phyloP scores from a whole-genome alignment of 2,113 vertebrate species.

The Mobula hypostoma region DNA sequence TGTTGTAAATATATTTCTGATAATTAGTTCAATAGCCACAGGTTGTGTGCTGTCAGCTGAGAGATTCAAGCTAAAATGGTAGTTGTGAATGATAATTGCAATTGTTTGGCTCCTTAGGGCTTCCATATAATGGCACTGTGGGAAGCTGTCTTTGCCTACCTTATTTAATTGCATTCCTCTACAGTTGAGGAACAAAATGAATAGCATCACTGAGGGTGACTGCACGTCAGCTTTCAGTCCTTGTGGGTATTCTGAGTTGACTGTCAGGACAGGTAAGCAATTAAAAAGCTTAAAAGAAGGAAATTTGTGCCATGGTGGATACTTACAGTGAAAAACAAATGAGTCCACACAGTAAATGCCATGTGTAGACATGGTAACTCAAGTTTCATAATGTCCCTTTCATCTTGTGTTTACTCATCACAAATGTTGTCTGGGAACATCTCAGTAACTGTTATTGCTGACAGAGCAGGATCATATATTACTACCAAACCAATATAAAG shows the following conservation, averaged over 20 bases:
- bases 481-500: not conserved
- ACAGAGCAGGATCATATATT: not conserved
- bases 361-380: not conserved
- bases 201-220: not conserved
- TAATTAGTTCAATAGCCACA: not conserved
- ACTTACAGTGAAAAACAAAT: not conserved
- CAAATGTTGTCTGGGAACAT: not conserved
- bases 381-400: not conserved
- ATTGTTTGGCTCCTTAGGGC: not conserved
- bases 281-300: not conserved
- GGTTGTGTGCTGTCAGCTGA: not conserved
- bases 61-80: not conserved
- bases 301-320: not conserved
- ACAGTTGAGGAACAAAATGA: not conserved
- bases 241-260: not conserved
- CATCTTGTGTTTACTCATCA: not conserved
- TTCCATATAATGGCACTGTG: not conserved
- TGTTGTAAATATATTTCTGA: not conserved
- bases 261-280: not conserved
- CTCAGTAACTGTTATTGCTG: not conserved
- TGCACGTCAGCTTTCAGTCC: not conserved
- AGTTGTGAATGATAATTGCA: not conserved
- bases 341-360: not conserved
- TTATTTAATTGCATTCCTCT: not conserved
- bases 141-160: not conserved